Conservation (phyloP, 2,888 invertebrate genomes). For the Sarcophaga caerulescens region DNA sequence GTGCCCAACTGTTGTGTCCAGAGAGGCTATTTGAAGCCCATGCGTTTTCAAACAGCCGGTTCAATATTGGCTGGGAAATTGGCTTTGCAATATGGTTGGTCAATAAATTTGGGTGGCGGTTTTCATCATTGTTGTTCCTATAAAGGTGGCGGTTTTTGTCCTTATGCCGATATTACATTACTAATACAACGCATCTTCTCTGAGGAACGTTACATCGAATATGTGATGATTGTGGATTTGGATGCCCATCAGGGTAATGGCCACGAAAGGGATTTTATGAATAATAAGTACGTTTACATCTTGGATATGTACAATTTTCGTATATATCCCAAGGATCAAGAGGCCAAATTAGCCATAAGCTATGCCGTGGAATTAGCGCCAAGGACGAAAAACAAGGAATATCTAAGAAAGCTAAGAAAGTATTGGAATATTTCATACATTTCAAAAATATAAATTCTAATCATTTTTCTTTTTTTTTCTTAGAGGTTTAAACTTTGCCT, state of each 20-base stretch:
- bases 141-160: constrained; percentile 93
- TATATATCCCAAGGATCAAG: constrained; percentile 90
- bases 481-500: constrained; percentile 86
- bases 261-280: constrained; percentile 90
- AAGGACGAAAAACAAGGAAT: constrained; percentile 86
- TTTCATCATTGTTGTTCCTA: constrained; percentile 93
- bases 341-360: constrained; percentile 88
- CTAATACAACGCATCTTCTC: constrained; percentile 86
- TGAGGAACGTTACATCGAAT: constrained; percentile 83
- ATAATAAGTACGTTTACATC: constrained; percentile 89
- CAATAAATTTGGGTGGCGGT: constrained; percentile 93
- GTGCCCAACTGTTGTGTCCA: constrained; percentile 91
- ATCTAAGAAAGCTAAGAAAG: constrained; percentile 86
- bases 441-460: neutral
- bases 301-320: constrained; percentile 92
- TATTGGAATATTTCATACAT: constrained; percentile 72
- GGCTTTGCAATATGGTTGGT: constrained; percentile 92
- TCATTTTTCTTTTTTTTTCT: constrained; percentile 70
- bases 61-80: constrained; percentile 91
- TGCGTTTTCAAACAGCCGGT: constrained; percentile 91
- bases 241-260: constrained; percentile 98
- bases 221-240: constrained; percentile 92
- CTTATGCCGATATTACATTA: constrained; percentile 94
- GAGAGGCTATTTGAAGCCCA: constrained; percentile 88
- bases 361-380: constrained; percentile 86